These are phyloP conservation scores for Pontoporia blainvillei DNA, from an alignment of 2,113 vertebrate genomes.

Conservation along the genomic window DNA sequence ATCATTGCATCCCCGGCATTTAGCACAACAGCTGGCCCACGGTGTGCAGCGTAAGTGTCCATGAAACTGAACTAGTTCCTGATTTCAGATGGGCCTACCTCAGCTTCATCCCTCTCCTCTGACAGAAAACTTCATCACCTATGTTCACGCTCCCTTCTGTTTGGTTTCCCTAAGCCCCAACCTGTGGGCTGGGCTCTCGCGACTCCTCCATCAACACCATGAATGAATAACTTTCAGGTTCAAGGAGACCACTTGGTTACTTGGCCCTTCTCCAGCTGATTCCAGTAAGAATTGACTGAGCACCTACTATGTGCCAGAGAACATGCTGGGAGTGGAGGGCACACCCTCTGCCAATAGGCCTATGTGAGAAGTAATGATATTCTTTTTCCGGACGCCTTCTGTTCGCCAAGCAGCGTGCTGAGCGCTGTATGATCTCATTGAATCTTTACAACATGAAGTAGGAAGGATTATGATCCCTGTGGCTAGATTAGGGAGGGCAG, in stretches of 20 bases:
- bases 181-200: background rate
- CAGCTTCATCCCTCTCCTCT: background rate
- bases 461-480: background rate
- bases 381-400: background rate
- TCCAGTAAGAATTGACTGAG: fast-evolving
- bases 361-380: background rate
- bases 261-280: background rate
- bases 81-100: background rate
- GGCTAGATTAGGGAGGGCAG: background rate
- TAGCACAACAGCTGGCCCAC: conserved; percentile 32
- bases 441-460: background rate
- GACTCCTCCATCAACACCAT: fast-evolving
- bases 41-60: background rate
- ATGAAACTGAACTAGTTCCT: background rate
- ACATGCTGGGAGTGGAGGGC: background rate
- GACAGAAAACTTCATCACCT: fast-evolving
- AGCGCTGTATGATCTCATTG: background rate
- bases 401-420: fast-evolving
- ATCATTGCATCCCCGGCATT: background rate
- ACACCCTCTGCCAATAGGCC: background rate
- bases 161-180: background rate
- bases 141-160: fast-evolving
- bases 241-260: background rate
- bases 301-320: background rate
- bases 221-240: background rate